phyloP scores from a whole-genome alignment of 2,888 invertebrate species.

The Strigamia maritima region DNA sequence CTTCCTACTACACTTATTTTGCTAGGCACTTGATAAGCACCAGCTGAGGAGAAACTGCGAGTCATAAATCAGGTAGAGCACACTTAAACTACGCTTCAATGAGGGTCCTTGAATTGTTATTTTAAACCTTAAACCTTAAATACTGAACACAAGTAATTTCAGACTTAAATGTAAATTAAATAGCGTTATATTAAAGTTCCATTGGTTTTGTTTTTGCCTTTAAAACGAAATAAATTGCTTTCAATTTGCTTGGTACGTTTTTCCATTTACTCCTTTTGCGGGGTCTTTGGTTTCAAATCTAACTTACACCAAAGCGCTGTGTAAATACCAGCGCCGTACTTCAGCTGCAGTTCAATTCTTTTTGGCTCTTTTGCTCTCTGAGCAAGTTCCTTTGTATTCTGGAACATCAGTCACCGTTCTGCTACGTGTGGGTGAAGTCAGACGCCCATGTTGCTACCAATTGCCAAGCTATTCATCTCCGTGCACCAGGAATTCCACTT shows the following conservation, averaged over 20 bases:
- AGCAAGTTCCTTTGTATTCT: slow-evolving; percentile 30
- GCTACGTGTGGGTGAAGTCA: slow-evolving; percentile 32
- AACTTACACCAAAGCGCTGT: slow-evolving; percentile 2
- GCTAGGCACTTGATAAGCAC: neutral
- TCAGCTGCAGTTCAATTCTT: slow-evolving; percentile 19
- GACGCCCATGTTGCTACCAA: slow-evolving; percentile 28
- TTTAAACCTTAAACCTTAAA: neutral
- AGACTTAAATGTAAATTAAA: neutral
- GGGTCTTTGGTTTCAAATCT: slow-evolving; percentile 19
- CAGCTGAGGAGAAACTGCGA: neutral
- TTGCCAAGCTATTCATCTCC: slow-evolving; percentile 32
- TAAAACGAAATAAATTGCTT: slow-evolving; percentile 1
- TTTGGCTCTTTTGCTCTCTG: slow-evolving; percentile 29
- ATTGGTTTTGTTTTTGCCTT: neutral
- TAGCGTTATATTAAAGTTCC: neutral
- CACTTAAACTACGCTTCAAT: neutral
- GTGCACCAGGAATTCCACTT: slow-evolving; percentile 30
- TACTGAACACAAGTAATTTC: too few relatives aligned
- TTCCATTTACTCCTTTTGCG: neutral
- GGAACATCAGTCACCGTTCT: slow-evolving; percentile 28
- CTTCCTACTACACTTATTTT: neutral
- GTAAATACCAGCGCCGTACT: neutral
- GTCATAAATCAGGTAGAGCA: neutral
- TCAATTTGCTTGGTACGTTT: slow-evolving; percentile 1
- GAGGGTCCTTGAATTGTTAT: neutral